A percentile compares a stretch with the other conserved stretches of the same genome.
Evolutionary conservation across 2,888 invertebrate species (phyloP).

Genomic region (Pinctada fucata): DNA sequence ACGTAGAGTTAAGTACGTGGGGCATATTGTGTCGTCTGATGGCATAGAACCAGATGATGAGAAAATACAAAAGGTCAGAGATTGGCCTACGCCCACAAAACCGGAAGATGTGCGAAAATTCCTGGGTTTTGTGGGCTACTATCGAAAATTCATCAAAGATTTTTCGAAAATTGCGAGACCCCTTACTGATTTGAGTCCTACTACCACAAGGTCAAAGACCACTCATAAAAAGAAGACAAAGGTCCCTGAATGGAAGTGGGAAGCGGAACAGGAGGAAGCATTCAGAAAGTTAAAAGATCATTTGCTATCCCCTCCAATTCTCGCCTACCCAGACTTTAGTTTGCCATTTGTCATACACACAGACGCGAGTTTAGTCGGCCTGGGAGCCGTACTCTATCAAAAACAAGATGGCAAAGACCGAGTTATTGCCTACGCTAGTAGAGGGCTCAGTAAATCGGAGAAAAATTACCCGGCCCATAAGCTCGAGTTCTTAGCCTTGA

Average conservation of each 20-base stretch:
- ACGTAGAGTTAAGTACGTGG: slow-evolving; percentile 20
- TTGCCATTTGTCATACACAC: no score
- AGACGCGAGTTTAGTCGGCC: no score
- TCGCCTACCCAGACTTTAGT: no score
- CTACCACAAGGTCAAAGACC: slow-evolving; percentile 18
- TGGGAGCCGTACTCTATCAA: no score
- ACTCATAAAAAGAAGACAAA: slow-evolving; percentile 10
- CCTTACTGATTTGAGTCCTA: slow-evolving; percentile 20
- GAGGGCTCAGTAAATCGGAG: slow-evolving; percentile 22
- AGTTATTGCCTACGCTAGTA: no score
- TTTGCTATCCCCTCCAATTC: no score
- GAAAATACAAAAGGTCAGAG: slow-evolving; percentile 12
- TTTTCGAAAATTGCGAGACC: no score
- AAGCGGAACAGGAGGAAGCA: no score
- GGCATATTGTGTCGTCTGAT: slow-evolving; percentile 15
- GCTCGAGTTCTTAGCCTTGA: slow-evolving; percentile 35
- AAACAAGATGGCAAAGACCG: no score
- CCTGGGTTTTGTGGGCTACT: no score
- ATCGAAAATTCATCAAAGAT: slow-evolving; percentile 28
- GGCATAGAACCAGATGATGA: slow-evolving; percentile 16
- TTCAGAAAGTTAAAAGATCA: no score
- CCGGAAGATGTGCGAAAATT: slow-evolving; percentile 27
- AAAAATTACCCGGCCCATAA: slow-evolving; percentile 35
- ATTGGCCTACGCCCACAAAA: slow-evolving; percentile 25
- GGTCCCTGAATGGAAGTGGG: no score